Percentiles rank a stretch among this genome's conserved stretches.
Conservation (phyloP, 37 sponge, comb jelly and placozoan genomes). For the Oscarella lobularis region DNA sequence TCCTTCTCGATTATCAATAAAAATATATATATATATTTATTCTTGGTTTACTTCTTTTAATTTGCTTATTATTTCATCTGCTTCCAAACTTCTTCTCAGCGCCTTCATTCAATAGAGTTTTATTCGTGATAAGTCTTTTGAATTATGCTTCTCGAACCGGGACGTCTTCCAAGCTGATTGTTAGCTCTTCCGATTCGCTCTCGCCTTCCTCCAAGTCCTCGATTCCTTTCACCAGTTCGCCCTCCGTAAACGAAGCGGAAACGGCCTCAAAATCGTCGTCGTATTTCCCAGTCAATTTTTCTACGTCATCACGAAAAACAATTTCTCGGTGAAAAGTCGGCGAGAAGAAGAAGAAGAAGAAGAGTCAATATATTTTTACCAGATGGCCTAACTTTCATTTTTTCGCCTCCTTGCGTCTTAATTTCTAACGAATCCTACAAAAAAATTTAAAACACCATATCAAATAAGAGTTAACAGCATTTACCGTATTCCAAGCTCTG, state of each 20-base stretch:
- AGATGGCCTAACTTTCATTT: constrained; percentile 38
- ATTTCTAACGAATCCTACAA: constrained; percentile 33
- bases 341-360: too few relatives aligned
- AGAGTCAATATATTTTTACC: constrained; percentile 5
- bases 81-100: not conserved
- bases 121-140: not conserved
- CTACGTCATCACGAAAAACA: constrained; percentile 1
- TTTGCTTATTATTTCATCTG: too few relatives aligned
- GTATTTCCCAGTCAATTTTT: constrained; percentile 49
- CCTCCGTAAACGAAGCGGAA: not conserved
- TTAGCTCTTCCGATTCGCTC: not conserved
- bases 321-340: not conserved
- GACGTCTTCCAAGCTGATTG: not conserved
- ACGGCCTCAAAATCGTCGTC: constrained; percentile 64
- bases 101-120: not conserved
- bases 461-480: not conserved
- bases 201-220: not conserved
- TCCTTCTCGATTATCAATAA: too few relatives aligned
- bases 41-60: too few relatives aligned
- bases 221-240: not conserved
- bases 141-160: not conserved
- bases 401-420: constrained; percentile 43
- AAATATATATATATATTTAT: too few relatives aligned
- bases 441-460: not conserved
- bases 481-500: constrained; percentile 37